These are phyloP conservation scores for Proisotoma minuta DNA, from an alignment of 2,888 invertebrate genomes.

Conservation along the genomic window DNA sequence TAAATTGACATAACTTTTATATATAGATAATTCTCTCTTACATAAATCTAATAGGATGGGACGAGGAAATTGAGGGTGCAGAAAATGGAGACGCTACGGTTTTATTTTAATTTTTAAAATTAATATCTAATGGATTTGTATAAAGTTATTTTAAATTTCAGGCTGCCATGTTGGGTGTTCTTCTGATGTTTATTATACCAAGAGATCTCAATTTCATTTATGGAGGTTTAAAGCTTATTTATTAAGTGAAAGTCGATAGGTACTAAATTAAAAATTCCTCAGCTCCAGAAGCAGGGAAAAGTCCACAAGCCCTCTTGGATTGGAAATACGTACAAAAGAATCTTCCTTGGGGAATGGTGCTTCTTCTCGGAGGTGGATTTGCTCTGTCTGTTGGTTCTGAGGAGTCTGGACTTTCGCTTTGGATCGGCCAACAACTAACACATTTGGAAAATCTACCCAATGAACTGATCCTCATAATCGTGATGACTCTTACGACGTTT, in stretches of 20 bases:
- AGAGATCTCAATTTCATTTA: constrained; percentile 68
- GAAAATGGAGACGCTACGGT: constrained; percentile 34
- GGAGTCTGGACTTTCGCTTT: constrained; percentile 68
- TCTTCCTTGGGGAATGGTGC: constrained; percentile 28
- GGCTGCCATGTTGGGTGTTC: constrained; percentile 56
- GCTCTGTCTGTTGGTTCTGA: constrained; percentile 82
- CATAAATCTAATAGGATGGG: constrained; percentile 26
- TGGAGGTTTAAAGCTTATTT: constrained; percentile 19
- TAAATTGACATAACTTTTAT: not conserved
- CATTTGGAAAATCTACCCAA: constrained; percentile 63
- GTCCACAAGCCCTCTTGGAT: constrained; percentile 26
- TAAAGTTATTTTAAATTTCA: not conserved
- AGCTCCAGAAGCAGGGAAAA: constrained; percentile 15
- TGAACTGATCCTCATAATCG: constrained; percentile 65
- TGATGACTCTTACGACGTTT: constrained; percentile 70
- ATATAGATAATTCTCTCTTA: not conserved
- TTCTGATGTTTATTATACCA: constrained; percentile 78
- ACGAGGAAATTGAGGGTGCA: constrained; percentile 16
- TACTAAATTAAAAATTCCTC: not conserved
- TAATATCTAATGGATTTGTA: no score
- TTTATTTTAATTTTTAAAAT: constrained; percentile 52
- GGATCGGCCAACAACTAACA: constrained; percentile 67
- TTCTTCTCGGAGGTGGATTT: constrained; percentile 69
- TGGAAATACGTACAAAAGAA: constrained; percentile 31
- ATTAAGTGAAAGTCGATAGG: not conserved